Evolutionary conservation across 2,888 invertebrate genomes (phyloP).

Genomic region (Achlya flavicornis): DNA sequence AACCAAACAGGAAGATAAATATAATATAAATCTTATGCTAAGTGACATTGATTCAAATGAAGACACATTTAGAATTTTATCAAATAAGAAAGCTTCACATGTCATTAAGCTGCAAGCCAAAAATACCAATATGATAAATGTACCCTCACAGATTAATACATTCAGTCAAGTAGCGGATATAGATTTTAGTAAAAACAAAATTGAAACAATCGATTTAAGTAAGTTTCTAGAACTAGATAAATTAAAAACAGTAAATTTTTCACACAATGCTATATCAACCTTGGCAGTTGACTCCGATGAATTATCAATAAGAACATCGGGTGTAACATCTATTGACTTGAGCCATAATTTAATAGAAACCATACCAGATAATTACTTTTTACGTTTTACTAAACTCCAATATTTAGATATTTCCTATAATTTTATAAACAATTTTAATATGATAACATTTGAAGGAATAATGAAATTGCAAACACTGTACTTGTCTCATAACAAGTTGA

Average conservation of each 20-base stretch:
- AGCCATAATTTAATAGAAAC: constrained; percentile 24
- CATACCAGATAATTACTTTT: constrained; percentile 25
- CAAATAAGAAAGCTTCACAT: neutral
- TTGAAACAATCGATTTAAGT: constrained; percentile 13
- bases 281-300: constrained; percentile 8
- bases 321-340: constrained; percentile 19
- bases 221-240: constrained; percentile 6
- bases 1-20: neutral
- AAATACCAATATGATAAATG: neutral
- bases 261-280: constrained; percentile 18
- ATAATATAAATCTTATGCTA: neutral
- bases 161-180: neutral
- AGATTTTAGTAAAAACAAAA: constrained; percentile 6
- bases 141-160: neutral
- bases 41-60: neutral
- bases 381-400: constrained; percentile 18
- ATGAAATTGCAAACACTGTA: constrained; percentile 19
- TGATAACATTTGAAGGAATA: constrained; percentile 28
- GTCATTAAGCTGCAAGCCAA: neutral
- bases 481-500: constrained; percentile 23
- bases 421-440: constrained; percentile 19
- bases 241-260: constrained; percentile 14
- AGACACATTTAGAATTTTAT: constrained; percentile 1
- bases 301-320: neutral
- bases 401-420: constrained; percentile 29